Conservation (phyloP, 2,113 vertebrate species). For the Podarcis muralis region DNA sequence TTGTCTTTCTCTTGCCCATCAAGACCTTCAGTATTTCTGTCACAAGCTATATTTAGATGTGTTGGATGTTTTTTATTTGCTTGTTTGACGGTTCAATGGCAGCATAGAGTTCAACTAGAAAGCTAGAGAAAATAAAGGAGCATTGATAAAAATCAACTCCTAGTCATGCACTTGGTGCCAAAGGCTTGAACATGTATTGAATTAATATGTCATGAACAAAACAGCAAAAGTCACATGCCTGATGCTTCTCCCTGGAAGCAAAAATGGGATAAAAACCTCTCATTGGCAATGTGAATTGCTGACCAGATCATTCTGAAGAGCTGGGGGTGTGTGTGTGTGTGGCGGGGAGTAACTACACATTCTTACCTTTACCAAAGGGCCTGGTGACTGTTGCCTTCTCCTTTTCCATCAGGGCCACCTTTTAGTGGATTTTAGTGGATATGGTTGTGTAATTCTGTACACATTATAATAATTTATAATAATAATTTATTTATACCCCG, state of each 20-base stretch:
- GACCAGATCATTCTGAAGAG: neutral
- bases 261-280: neutral
- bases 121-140: neutral
- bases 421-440: neutral
- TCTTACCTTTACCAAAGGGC: neutral
- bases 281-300: neutral
- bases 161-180: neutral
- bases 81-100: slow-evolving; percentile 41
- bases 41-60: neutral
- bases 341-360: neutral
- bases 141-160: neutral
- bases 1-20: neutral
- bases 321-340: too few species aligned
- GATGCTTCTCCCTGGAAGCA: neutral
- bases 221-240: neutral
- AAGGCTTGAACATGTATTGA: neutral
- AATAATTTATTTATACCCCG: too few species aligned
- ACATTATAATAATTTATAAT: too few species aligned
- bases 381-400: neutral
- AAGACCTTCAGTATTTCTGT: neutral
- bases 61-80: neutral
- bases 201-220: neutral
- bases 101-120: slow-evolving; percentile 40
- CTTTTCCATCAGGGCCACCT: neutral
- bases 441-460: too few species aligned